A percentile compares a stretch with the other conserved stretches of the same genome.
Evolutionary conservation across 2,888 invertebrate genomes (phyloP).

Genomic region (Scaptomyza tumidula): DNA sequence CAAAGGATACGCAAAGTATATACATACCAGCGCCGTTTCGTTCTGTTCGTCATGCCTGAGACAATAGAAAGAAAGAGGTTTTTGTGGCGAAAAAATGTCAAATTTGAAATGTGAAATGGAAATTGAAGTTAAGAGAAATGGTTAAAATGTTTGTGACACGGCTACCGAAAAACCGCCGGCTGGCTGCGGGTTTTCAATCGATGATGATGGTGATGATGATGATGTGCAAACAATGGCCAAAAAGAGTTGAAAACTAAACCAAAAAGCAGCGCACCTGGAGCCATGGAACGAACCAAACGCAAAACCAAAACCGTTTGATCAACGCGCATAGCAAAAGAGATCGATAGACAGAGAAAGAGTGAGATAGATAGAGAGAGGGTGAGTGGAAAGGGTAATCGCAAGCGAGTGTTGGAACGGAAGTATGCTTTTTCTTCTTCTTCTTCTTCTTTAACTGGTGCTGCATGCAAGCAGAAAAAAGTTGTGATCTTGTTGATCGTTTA

Average conservation of each 20-base stretch:
- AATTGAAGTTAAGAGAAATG: constrained; percentile 14
- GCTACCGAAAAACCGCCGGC: constrained; percentile 39
- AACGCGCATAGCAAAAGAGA: constrained; percentile 17
- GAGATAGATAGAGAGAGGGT: not conserved
- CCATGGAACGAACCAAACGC: constrained; percentile 16
- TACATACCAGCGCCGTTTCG: constrained; percentile 43
- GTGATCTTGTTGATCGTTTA: constrained; percentile 82
- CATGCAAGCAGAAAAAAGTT: constrained; percentile 57
- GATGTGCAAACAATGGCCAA: constrained; percentile 47
- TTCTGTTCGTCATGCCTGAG: constrained; percentile 55
- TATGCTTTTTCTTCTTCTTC: constrained; percentile 13
- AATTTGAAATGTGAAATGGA: constrained; percentile 30
- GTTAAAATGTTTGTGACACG: constrained; percentile 53
- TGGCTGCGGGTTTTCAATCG: constrained; percentile 14
- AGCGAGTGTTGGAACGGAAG: constrained; percentile 60
- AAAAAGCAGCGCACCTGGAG: constrained; percentile 50
- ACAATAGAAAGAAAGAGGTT: constrained; percentile 30
- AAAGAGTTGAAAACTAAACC: constrained; percentile 42
- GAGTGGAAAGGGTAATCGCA: too few species aligned
- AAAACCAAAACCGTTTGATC: constrained; percentile 47
- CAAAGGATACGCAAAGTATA: constrained; percentile 65
- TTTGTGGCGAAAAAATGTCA: constrained; percentile 41
- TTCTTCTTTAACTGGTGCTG: not conserved
- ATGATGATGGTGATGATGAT: constrained; percentile 42
- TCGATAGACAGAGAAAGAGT: not conserved